Evolutionary conservation across 2,113 vertebrate species (phyloP).

Genomic region (Gnathonemus longibarbis): DNA sequence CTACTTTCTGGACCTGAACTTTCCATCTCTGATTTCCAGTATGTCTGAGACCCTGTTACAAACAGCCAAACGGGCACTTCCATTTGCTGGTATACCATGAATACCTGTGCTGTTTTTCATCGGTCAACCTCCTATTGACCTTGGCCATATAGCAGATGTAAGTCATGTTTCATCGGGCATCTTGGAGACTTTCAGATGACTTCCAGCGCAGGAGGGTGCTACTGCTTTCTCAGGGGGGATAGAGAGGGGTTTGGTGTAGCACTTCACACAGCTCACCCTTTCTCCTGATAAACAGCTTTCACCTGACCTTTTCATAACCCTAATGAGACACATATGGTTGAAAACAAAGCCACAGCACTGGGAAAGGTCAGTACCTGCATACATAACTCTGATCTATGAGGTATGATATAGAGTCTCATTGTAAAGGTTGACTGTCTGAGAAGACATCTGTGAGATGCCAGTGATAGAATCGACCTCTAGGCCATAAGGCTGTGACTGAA

Average conservation of each 20-base stretch:
- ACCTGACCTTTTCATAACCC: constrained; percentile 33
- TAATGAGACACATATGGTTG: constrained; percentile 25
- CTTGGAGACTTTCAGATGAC: neutral
- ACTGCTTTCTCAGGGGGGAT: neutral
- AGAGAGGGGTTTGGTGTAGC: neutral
- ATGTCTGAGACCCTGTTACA: neutral
- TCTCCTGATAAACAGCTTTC: constrained; percentile 3
- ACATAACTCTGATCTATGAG: neutral
- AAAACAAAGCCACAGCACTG: constrained; percentile 24
- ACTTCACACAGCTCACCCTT: neutral
- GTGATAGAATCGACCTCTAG: neutral
- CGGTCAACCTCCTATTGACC: neutral
- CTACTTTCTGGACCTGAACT: neutral
- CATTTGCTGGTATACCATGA: neutral
- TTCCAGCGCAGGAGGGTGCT: neutral
- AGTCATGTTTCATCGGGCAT: neutral
- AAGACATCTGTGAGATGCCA: neutral
- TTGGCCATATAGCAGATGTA: neutral
- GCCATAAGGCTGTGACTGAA: neutral
- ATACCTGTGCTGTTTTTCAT: neutral
- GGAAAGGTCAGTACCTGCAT: constrained; percentile 30
- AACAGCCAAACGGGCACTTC: neutral
- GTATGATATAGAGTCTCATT: neutral
- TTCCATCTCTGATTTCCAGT: neutral
- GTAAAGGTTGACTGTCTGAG: neutral